Evolutionary conservation across 2,888 invertebrate species (phyloP).

Genomic region (Meta bourneti): DNA sequence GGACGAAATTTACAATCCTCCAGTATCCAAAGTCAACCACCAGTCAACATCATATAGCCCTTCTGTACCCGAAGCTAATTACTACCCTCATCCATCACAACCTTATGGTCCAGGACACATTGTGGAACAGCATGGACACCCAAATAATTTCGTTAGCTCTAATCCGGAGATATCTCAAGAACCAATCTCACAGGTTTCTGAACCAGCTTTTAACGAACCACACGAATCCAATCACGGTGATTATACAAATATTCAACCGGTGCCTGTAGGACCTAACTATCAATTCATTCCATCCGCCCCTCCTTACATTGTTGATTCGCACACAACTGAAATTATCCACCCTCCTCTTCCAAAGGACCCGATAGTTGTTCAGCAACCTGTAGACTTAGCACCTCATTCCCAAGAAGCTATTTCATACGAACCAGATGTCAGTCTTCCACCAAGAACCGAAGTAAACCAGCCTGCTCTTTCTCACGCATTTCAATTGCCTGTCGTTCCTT

Average conservation of each 20-base stretch:
- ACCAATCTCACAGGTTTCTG: not conserved
- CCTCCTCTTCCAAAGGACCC: constrained; percentile 38
- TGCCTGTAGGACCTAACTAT: constrained; percentile 36
- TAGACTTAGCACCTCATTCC: not conserved
- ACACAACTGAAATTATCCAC: constrained; percentile 61
- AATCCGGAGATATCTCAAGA: not conserved
- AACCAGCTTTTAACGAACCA: not conserved
- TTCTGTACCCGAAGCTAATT: not conserved
- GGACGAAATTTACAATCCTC: not conserved
- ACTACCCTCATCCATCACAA: not conserved
- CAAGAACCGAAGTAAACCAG: not conserved
- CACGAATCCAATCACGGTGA: not conserved
- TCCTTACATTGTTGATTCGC: constrained; percentile 43
- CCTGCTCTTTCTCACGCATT: not conserved
- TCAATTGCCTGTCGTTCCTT: not conserved
- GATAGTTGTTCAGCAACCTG: not conserved
- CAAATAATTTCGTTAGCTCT: not conserved
- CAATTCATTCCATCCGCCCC: constrained; percentile 41
- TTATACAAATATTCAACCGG: not conserved
- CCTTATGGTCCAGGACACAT: not conserved
- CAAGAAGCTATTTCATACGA: not conserved
- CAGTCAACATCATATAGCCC: not conserved
- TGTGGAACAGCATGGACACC: not conserved
- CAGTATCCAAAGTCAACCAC: not conserved
- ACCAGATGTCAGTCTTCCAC: not conserved